Evolutionary conservation across 2,113 vertebrate species (phyloP).

Genomic region (Atherinomorus stipes): DNA sequence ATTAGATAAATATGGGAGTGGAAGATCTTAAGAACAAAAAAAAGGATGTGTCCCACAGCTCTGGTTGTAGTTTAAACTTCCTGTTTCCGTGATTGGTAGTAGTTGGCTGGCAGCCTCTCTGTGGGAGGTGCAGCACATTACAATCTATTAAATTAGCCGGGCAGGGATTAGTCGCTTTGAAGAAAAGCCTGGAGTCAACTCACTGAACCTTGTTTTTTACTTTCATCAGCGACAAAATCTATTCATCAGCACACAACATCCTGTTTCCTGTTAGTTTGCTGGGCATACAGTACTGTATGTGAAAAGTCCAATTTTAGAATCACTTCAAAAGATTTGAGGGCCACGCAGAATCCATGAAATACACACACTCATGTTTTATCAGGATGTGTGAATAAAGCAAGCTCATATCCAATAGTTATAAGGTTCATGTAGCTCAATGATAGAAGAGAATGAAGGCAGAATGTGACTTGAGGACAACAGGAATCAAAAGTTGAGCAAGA

Average conservation of each 20-base stretch:
- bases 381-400: too few species aligned
- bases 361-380: not conserved
- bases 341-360: slow-evolving; percentile 4
- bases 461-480: slow-evolving; percentile 10
- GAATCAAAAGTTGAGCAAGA: slow-evolving; percentile 63
- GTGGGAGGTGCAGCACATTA: slow-evolving; percentile 65
- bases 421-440: not conserved
- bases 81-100: slow-evolving; percentile 35
- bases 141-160: slow-evolving; percentile 61
- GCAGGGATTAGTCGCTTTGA: slow-evolving; percentile 63
- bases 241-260: slow-evolving; percentile 53
- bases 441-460: not conserved
- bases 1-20: not conserved
- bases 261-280: slow-evolving; percentile 47
- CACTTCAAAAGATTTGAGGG: slow-evolving; percentile 8
- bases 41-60: slow-evolving; percentile 23
- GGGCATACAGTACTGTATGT: not conserved
- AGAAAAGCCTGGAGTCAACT: slow-evolving; percentile 55
- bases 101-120: slow-evolving; percentile 49
- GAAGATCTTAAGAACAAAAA: slow-evolving; percentile 17
- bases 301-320: slow-evolving; percentile 23
- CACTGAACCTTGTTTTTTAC: slow-evolving; percentile 13
- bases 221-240: slow-evolving; percentile 41
- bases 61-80: slow-evolving; percentile 38
- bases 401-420: too few species aligned